Evolutionary conservation across 2,888 invertebrate species (phyloP), one percentile per base, ranked within the genome.

Genomic region (Pristionchus mayeri): DNA sequence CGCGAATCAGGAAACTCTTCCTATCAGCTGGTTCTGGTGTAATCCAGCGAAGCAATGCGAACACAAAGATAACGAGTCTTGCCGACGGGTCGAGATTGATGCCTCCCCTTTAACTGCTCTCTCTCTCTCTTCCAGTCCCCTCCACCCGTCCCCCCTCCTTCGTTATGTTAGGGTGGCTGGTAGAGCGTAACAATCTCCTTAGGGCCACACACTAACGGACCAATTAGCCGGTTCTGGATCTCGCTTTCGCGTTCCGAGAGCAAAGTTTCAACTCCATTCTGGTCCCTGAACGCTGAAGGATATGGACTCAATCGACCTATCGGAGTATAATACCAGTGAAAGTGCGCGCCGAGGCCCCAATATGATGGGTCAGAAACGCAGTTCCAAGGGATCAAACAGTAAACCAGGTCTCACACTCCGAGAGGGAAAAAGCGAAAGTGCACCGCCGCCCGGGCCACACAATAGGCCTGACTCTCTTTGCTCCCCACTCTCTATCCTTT

Each of bases 161-260:
- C 63, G 63, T 63, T 63, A 63, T 63, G 63, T 63, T 63, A 63
- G 63, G 18, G 63, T 13, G 27, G 34, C 30, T 2, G 4, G 2
- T 18, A 21, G 21, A 63, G 63, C 63, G 63, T 63, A 34, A 63
- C 63, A 63, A 63, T 63, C 63, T 3, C 34, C 34, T 63, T 63
- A 60, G 60, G 13, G 60, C 60, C 60, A 2, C 21, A n/a, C 13
- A 30, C 63, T 63, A 34, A 34, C 34, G 11, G 63, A 18, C 34
- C 63, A 63, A 63, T 63, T 63, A 63, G 63, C 63, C 57, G 34
- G 63, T 63, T 63, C 63, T 63, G 34, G 63, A 24, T n/a, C 54
- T 54, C n/a, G 57, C n/a, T 52, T 2, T 21, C 18, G 52, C 16
- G 52, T 21, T n/a, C 30, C 57, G 27, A 27, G 57, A 13, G 57